These are phyloP conservation scores for Cinclus mexicanus DNA, from an alignment of 2,113 vertebrate species.

Conservation along the genomic window DNA sequence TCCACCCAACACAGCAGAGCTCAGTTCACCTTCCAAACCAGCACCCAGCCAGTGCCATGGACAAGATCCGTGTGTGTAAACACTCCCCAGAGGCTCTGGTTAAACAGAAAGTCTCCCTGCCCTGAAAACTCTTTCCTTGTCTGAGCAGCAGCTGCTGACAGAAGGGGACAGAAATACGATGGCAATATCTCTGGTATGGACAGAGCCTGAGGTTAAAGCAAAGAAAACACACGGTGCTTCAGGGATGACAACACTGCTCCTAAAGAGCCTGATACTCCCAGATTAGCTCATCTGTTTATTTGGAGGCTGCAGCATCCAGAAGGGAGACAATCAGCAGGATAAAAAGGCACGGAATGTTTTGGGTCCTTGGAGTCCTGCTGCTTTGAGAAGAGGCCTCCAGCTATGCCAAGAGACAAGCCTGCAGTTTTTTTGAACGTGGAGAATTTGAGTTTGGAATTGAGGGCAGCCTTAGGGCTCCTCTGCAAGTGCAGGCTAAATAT, in stretches of 20 bases:
- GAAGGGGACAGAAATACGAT: not conserved
- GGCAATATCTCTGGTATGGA: not conserved
- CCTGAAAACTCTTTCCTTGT: not conserved
- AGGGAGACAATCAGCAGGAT: not conserved
- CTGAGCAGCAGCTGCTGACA: not conserved
- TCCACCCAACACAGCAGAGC: not conserved
- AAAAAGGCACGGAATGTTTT: not conserved
- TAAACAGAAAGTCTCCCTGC: not conserved
- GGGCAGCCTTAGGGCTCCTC: conserved; percentile 35
- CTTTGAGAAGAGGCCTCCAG: conserved; percentile 15
- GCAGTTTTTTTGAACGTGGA: not conserved
- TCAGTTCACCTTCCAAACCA: not conserved
- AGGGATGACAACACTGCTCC: not conserved
- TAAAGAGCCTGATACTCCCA: not conserved
- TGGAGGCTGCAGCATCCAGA: not conserved
- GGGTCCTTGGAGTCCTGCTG: not conserved
- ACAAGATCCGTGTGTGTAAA: not conserved
- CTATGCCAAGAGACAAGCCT: not conserved
- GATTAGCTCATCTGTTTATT: not conserved
- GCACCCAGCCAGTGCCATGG: not conserved
- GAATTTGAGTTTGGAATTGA: not conserved
- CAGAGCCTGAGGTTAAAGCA: not conserved
- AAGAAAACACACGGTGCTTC: not conserved
- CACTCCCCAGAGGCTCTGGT: not conserved
- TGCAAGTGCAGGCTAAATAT: conserved; percentile 18